phyloP scores from a whole-genome alignment of 2,113 vertebrate species.

The Strigops habroptila region DNA sequence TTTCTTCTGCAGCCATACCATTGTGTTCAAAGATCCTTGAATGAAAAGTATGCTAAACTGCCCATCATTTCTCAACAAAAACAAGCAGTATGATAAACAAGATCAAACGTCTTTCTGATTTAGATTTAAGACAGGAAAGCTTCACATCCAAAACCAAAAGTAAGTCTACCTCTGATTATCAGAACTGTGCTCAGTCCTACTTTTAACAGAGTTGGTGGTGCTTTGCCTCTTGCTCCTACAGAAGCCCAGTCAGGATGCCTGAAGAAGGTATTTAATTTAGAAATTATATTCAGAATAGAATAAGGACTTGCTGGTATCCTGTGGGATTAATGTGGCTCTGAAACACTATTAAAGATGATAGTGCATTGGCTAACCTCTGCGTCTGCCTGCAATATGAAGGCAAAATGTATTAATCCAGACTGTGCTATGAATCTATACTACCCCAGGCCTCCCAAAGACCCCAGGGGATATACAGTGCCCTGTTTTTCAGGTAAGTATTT shows the following conservation, averaged over 20 bases:
- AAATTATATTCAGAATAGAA: slow-evolving; percentile 11
- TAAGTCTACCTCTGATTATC: neutral
- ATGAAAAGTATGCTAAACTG: neutral
- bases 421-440: neutral
- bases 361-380: neutral
- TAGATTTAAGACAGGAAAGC: neutral
- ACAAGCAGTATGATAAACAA: neutral
- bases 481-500: neutral
- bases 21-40: neutral
- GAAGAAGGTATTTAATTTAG: neutral
- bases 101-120: neutral
- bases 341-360: neutral
- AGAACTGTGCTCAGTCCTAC: neutral
- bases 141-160: neutral
- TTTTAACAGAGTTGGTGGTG: neutral
- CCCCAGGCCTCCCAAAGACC: neutral
- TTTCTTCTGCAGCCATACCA: neutral
- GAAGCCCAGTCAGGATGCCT: neutral
- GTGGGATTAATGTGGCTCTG: neutral
- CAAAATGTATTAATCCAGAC: neutral
- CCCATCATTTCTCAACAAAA: neutral
- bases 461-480: fast-evolving
- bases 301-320: neutral
- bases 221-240: neutral
- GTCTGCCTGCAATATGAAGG: neutral